Evolutionary conservation across 1,140 invertebrate genomes (phyloP), one percentile per base, ranked within the genome.

Genomic region (Tyrophagus putrescentiae): DNA sequence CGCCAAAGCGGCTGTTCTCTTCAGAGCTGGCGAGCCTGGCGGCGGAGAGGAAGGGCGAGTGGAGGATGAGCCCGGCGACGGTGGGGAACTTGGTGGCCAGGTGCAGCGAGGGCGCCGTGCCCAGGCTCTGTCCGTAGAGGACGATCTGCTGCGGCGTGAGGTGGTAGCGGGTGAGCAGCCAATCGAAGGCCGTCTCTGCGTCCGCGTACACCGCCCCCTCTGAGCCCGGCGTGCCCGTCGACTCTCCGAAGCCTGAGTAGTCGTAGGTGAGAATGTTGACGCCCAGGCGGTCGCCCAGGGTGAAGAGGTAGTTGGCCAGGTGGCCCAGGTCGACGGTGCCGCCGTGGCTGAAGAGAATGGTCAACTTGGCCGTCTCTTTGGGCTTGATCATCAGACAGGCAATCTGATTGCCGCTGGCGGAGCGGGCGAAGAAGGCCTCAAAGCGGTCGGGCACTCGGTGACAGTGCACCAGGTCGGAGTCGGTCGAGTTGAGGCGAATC

Each of bases 131-230:
- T 33, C 77, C 77, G 68, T 79, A 79, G 13, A 79, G 65, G 63
- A 78, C 76, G 18, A 78, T 72, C 62, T 73, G 69, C 39, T 76
- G 72, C 28, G 72, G 69, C 57, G 68, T 72, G 23, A 77, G 71
- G 23, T 75, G 70, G 65, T 75, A 78, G 57, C 70, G 63, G 42
- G 66, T 65, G 32, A 71, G 67, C 21, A 78, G 62, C 25, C 70
- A 67, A 56, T 74, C 69, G 70, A 72, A 76, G 34, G 75, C 78
- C 11, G 75, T 75, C 64, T 75, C 72, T 63, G 77, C 73, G 64
- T 79, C 77, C 53, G 75, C 68, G 67, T 79, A 79, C 7, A 79
- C 64, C 68, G 78, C 77, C 65, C 75, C 33, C 68, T 78, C 77
- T 6, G 73, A 72, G n/a, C n/a, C n/a, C 23, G 77, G 71, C 63